Conservation (phyloP, 2,113 vertebrate genomes). For the Falcunculus frontatus region DNA sequence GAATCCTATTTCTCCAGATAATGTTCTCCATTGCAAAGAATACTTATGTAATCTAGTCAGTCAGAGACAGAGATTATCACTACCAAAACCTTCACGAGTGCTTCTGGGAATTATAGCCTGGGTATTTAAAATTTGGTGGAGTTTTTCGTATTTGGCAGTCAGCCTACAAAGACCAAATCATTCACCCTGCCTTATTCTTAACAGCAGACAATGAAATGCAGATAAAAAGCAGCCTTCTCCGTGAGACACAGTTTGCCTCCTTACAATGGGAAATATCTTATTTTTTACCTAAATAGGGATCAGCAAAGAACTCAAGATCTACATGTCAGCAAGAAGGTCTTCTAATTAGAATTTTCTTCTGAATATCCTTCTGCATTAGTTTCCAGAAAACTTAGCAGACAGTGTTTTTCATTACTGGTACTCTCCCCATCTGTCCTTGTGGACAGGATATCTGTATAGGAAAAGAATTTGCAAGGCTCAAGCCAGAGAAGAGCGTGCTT, state of each 20-base stretch:
- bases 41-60: neutral
- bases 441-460: neutral
- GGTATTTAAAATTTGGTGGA: neutral
- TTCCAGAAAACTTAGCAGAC: constrained; percentile 40
- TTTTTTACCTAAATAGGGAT: neutral
- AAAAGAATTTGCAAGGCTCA: neutral
- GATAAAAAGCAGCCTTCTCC: neutral
- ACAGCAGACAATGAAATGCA: constrained; percentile 9
- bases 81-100: neutral
- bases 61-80: neutral
- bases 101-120: neutral
- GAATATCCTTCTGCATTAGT: neutral
- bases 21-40: neutral
- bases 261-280: neutral
- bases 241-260: neutral
- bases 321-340: neutral
- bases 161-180: neutral
- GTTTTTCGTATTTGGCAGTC: neutral
- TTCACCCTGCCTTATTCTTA: neutral
- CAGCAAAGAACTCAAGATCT: neutral
- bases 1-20: neutral
- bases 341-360: constrained; percentile 19
- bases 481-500: neutral
- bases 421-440: neutral
- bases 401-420: neutral